Conservation (phyloP, 2,113 vertebrate species). For the Phycodurus eques region DNA sequence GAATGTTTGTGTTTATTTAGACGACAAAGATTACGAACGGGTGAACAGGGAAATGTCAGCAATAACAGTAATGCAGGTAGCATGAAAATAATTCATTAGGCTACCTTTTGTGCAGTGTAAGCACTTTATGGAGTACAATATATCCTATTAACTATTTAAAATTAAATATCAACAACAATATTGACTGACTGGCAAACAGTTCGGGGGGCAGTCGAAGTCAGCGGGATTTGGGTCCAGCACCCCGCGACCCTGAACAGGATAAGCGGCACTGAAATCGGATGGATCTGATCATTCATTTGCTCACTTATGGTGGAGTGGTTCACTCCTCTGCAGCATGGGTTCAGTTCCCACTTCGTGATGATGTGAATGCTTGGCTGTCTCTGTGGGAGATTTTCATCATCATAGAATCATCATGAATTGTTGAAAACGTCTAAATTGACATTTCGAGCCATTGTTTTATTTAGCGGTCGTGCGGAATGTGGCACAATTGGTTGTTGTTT, state of each 20-base stretch:
- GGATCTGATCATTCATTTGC: too few relatives aligned
- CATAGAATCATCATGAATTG: neutral
- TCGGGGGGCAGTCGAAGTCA: too few relatives aligned
- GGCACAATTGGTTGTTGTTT: constrained; percentile 1
- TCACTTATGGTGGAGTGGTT: too few relatives aligned
- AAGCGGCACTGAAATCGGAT: too few relatives aligned
- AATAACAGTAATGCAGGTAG: neutral
- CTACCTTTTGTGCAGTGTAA: neutral
- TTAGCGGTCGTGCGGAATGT: neutral
- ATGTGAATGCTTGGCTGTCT: neutral
- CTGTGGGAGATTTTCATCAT: neutral
- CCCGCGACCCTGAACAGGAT: too few relatives aligned
- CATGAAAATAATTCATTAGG: neutral
- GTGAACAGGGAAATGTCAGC: neutral
- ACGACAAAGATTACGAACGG: neutral
- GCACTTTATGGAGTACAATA: too few relatives aligned
- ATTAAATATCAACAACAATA: too few relatives aligned
- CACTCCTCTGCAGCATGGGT: too few relatives aligned
- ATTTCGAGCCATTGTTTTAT: neutral
- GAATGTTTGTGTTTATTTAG: constrained; percentile 56
- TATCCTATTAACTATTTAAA: too few relatives aligned
- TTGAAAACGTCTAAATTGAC: neutral
- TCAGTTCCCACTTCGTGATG: too few relatives aligned
- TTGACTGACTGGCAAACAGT: too few relatives aligned
- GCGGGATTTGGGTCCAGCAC: too few relatives aligned